phyloP scores from a whole-genome alignment of 2,888 invertebrate genomes.

The Microdon myrmicae region DNA sequence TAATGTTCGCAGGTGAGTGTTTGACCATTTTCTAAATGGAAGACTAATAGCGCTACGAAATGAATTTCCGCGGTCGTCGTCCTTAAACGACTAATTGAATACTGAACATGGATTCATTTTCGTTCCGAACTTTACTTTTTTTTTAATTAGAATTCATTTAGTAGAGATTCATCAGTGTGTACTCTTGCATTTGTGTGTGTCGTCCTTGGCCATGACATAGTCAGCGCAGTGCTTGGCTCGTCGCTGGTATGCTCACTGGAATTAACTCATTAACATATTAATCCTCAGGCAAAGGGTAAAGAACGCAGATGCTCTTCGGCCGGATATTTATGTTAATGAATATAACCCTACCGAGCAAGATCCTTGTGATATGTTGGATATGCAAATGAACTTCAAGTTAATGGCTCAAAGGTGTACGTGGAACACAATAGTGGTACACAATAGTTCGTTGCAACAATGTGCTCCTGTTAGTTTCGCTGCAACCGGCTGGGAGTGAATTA shows the following conservation, averaged over 20 bases:
- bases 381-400: conserved; percentile 33
- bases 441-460: no score
- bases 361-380: conserved; percentile 34
- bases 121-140: conserved; percentile 37
- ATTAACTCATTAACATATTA: conserved; percentile 52
- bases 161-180: conserved; percentile 36
- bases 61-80: conserved; percentile 30
- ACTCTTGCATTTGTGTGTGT: conserved; percentile 23
- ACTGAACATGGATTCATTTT: conserved; percentile 48
- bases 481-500: conserved; percentile 23
- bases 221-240: conserved; percentile 33
- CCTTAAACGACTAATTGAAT: conserved; percentile 50
- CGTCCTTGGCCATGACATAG: conserved; percentile 50
- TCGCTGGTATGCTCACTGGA: conserved; percentile 19
- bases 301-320: conserved; percentile 49
- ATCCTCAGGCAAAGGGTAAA: conserved; percentile 36
- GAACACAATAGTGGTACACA: conserved; percentile 33
- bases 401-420: conserved; percentile 38
- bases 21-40: neutral
- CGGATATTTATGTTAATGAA: conserved; percentile 45
- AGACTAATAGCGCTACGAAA: conserved; percentile 1
- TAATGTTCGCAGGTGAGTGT: conserved; percentile 39
- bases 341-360: conserved; percentile 28
- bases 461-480: conserved; percentile 3
- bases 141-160: conserved; percentile 50